Evolutionary conservation across 1,140 invertebrate genomes (phyloP).

Genomic region (Drosophila jambulina): DNA sequence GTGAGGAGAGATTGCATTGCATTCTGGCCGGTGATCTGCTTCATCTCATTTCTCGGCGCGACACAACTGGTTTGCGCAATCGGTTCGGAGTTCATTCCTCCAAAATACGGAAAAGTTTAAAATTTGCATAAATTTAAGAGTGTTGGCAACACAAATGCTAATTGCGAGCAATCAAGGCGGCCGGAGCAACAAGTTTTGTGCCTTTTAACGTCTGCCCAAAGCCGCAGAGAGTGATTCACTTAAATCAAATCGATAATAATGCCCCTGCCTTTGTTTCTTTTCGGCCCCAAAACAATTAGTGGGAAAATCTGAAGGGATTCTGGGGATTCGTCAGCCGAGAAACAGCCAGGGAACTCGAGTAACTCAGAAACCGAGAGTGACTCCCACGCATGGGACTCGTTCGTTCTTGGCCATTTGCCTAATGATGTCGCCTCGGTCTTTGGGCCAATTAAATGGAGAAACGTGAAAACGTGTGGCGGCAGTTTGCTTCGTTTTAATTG

Average conservation of each 20-base stretch:
- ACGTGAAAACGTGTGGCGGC: conserved; percentile 50
- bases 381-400: conserved; percentile 22
- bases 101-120: conserved; percentile 83
- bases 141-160: conserved; percentile 55
- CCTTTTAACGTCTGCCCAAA: conserved; percentile 35
- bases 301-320: conserved; percentile 19
- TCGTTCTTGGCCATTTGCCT: conserved; percentile 63
- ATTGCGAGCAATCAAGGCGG: conserved; percentile 50
- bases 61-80: conserved; percentile 64
- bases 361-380: background rate
- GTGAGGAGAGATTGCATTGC: conserved; percentile 33
- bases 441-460: conserved; percentile 72
- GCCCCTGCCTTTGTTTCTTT: conserved; percentile 26
- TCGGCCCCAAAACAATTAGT: conserved; percentile 26
- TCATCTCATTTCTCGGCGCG: conserved; percentile 22
- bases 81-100: conserved; percentile 74
- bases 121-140: conserved; percentile 78
- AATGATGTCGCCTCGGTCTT: conserved; percentile 60
- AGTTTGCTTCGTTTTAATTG: conserved; percentile 68
- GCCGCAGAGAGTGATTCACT: conserved; percentile 47
- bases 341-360: background rate
- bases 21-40: conserved; percentile 16
- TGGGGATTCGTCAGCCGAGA: background rate
- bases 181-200: conserved; percentile 40
- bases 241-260: conserved; percentile 44